A percentile compares a stretch with the other conserved stretches of the same genome.
Conservation (phyloP, 2,888 invertebrate genomes). For the Stratiomys singularior region DNA sequence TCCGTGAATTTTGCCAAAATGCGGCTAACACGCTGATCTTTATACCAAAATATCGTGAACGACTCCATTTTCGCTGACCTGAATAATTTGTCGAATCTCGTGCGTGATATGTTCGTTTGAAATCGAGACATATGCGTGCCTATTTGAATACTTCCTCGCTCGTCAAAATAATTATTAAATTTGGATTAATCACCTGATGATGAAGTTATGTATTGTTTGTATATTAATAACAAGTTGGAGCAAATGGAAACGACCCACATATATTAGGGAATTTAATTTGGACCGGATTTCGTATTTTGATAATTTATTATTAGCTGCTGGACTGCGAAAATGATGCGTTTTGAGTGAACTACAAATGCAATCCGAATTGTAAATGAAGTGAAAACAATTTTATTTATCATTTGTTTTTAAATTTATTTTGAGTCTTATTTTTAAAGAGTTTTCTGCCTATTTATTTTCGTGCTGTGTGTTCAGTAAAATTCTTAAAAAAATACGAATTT, state of each 20-base stretch:
- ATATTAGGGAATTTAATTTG: not conserved
- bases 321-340: too few species aligned
- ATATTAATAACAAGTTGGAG: not conserved
- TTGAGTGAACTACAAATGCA: too few species aligned
- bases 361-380: too few species aligned
- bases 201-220: not conserved
- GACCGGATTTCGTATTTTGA: too few species aligned
- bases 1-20: not conserved
- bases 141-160: not conserved
- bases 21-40: not conserved
- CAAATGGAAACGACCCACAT: not conserved
- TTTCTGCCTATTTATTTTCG: too few species aligned
- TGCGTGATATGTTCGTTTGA: not conserved
- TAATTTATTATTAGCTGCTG: too few species aligned
- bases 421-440: too few species aligned
- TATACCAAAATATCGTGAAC: not conserved
- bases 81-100: not conserved
- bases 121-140: not conserved
- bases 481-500: too few species aligned
- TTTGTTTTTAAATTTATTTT: too few species aligned
- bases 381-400: too few species aligned
- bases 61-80: not conserved
- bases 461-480: too few species aligned
- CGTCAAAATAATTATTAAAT: conserved; percentile 5
- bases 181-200: not conserved